Percentiles rank a stretch among this genome's conserved stretches.
Evolutionary conservation across 2,888 invertebrate genomes (phyloP).

Genomic region (Rhogogaster chlorosoma): DNA sequence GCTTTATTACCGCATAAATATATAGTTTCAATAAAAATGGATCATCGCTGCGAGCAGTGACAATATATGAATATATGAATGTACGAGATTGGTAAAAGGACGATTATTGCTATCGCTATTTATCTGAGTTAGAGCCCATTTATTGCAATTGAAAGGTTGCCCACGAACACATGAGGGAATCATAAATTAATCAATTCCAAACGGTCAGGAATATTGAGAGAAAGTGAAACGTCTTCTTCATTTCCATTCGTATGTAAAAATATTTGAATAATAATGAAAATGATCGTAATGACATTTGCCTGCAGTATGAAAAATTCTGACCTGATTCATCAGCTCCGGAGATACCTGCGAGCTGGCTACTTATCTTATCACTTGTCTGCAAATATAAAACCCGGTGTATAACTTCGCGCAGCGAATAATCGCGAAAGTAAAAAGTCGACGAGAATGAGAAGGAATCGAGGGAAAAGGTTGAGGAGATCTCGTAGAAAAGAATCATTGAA

Average conservation of each 20-base stretch:
- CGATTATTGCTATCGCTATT: slow-evolving; percentile 40
- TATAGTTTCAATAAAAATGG: slow-evolving; percentile 12
- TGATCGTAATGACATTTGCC: neutral
- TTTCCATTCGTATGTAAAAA: neutral
- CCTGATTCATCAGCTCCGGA: slow-evolving; percentile 1
- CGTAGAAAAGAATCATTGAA: neutral
- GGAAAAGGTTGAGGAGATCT: neutral
- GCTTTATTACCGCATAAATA: neutral
- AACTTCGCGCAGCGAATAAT: neutral
- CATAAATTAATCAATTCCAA: neutral
- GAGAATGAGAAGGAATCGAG: neutral
- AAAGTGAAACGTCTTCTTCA: neutral
- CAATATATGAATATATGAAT: neutral
- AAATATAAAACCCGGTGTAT: neutral
- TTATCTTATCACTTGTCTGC: slow-evolving; percentile 41
- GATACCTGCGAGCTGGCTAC: neutral
- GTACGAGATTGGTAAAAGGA: neutral
- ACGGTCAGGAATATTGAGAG: neutral
- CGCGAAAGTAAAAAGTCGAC: neutral
- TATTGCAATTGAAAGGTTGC: slow-evolving; percentile 36
- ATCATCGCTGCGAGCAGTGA: neutral
- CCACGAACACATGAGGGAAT: neutral
- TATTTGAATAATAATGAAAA: neutral
- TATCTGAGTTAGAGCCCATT: slow-evolving; percentile 36
- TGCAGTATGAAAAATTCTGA: neutral